These are phyloP conservation scores for Urocolius indicus DNA, from an alignment of 2,113 vertebrate species.

Conservation along the genomic window DNA sequence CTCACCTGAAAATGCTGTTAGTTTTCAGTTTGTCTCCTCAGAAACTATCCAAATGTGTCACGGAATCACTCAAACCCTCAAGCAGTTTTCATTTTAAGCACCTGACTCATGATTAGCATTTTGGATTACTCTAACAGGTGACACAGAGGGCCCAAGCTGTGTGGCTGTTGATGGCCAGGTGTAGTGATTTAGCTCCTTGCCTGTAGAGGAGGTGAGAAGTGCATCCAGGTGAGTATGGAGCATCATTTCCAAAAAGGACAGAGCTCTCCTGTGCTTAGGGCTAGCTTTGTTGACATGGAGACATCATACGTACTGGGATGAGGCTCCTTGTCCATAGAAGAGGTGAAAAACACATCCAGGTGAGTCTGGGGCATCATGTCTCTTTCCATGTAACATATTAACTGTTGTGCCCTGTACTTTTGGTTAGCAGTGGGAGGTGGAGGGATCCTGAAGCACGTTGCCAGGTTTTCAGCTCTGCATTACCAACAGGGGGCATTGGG, in stretches of 20 bases:
- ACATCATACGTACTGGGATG: accelerated
- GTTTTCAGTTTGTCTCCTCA: background rate
- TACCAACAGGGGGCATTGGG: conserved; percentile 68
- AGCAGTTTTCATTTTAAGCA: background rate
- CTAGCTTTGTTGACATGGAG: background rate
- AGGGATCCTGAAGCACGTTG: background rate
- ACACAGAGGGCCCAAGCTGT: accelerated
- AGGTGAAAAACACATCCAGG: background rate
- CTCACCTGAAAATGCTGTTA: background rate
- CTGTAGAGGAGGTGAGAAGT: too few species aligned
- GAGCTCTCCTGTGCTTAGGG: background rate
- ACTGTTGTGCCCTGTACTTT: background rate
- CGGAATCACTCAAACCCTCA: background rate
- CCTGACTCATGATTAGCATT: background rate
- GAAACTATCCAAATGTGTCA: background rate
- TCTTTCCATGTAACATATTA: background rate
- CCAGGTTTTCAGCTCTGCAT: background rate
- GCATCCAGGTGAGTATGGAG: too few species aligned
- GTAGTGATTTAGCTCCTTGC: background rate
- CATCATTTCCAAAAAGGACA: too few species aligned
- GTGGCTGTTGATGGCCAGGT: accelerated
- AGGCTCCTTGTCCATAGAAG: background rate
- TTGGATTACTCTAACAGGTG: background rate
- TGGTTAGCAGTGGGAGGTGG: background rate
- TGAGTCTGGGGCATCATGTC: background rate